Conservation (phyloP, 2,113 vertebrate species). For the Daubentonia madagascariensis region DNA sequence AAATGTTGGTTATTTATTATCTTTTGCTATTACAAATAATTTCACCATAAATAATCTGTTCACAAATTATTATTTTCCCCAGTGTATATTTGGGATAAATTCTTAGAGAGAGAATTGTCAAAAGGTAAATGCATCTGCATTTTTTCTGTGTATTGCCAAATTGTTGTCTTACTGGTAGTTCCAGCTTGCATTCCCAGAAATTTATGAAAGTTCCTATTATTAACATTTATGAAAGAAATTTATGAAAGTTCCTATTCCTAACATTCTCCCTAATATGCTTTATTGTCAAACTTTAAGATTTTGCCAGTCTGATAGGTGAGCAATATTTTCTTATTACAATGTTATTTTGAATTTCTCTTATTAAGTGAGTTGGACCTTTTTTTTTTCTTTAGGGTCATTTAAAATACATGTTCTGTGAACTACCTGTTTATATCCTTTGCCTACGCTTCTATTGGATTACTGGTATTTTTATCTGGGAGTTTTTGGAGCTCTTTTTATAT, state of each 20-base stretch:
- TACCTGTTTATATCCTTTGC: neutral
- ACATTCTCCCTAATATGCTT: neutral
- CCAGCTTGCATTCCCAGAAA: neutral
- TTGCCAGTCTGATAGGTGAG: neutral
- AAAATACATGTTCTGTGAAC: neutral
- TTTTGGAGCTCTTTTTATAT: neutral
- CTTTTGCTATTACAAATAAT: neutral
- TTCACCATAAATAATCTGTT: neutral
- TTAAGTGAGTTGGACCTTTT: neutral
- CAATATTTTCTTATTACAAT: neutral
- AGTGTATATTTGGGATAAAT: neutral
- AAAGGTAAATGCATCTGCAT: neutral
- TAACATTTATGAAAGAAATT: slow-evolving; percentile 7
- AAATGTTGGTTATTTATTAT: neutral
- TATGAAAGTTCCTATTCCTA: neutral
- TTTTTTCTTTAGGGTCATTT: neutral
- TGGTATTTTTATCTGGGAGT: neutral
- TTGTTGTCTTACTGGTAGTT: neutral
- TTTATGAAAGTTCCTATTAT: neutral
- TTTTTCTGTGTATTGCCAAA: neutral
- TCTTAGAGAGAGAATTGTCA: neutral
- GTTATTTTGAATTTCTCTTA: neutral
- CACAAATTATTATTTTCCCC: neutral
- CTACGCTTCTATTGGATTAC: neutral
- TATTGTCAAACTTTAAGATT: neutral